These are phyloP conservation scores for Carcharodon carcharias DNA, from an alignment of 2,797 vertebrate genomes.

Conservation along the genomic window DNA sequence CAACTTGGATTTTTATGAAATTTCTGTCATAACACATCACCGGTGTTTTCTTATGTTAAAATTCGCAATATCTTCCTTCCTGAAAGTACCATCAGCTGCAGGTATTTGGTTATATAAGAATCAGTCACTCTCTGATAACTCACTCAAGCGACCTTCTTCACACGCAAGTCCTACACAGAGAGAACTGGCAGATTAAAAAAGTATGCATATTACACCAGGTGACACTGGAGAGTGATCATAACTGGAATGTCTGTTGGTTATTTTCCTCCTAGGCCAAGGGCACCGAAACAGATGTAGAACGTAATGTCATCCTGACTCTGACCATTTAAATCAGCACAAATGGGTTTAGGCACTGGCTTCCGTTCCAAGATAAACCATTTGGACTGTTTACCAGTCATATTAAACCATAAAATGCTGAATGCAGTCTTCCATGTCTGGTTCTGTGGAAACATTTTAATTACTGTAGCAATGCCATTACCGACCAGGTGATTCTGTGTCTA, in stretches of 20 bases:
- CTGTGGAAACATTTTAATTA: not conserved
- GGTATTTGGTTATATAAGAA: not conserved
- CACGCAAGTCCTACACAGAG: too few relatives aligned
- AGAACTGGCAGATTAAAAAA: not conserved
- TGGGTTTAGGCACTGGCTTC: not conserved
- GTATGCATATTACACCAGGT: not conserved
- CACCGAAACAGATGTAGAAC: not conserved
- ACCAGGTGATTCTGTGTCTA: not conserved
- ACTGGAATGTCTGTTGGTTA: not conserved
- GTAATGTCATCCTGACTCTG: not conserved
- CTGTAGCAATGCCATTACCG: not conserved
- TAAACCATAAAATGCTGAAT: not conserved
- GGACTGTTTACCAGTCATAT: not conserved
- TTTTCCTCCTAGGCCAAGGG: not conserved
- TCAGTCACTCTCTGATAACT: not conserved
- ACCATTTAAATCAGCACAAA: not conserved
- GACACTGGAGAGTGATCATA: not conserved
- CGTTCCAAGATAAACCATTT: too few relatives aligned
- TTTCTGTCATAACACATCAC: not conserved
- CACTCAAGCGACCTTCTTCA: not conserved
- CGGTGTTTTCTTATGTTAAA: not conserved
- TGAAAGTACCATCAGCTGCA: not conserved
- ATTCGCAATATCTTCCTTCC: not conserved
- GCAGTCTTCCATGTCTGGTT: not conserved
- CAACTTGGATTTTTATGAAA: not conserved